These are phyloP conservation scores for Heteractis magnifica DNA, from an alignment of 92 coral and sea anemone species.

Conservation along the genomic window DNA sequence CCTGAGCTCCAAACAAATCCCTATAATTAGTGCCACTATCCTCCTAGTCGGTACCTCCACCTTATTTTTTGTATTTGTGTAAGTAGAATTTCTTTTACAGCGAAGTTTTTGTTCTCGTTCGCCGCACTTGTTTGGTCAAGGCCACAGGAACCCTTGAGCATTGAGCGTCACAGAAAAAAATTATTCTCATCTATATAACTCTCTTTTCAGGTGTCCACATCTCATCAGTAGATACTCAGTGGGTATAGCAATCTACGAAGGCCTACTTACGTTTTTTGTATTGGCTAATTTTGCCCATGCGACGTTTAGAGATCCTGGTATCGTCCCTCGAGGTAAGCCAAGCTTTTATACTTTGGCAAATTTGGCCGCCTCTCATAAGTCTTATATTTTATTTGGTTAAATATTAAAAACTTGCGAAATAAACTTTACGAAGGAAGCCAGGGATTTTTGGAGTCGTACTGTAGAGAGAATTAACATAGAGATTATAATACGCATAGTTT, in stretches of 20 bases:
- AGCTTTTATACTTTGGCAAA: background rate
- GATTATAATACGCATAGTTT: background rate
- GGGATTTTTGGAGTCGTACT: background rate
- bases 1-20: slow-evolving; percentile 85
- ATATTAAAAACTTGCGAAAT: background rate
- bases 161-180: background rate
- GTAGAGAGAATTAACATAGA: too few species aligned
- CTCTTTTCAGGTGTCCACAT: slow-evolving; percentile 82
- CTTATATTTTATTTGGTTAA: background rate
- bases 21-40: slow-evolving; percentile 83
- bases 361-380: background rate
- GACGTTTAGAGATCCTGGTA: slow-evolving; percentile 91
- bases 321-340: slow-evolving; percentile 86
- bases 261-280: slow-evolving; percentile 76
- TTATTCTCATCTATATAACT: slow-evolving; percentile 10
- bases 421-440: background rate
- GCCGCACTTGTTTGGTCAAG: slow-evolving; percentile 16
- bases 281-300: slow-evolving; percentile 94
- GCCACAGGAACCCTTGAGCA: slow-evolving; percentile 3
- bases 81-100: slow-evolving; percentile 41
- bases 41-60: slow-evolving; percentile 87
- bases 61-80: slow-evolving; percentile 91
- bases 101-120: slow-evolving; percentile 33
- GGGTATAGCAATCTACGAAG: slow-evolving; percentile 86
- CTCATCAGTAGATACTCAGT: slow-evolving; percentile 67